These are phyloP conservation scores for Bovichtus diacanthus DNA, from an alignment of 2,797 vertebrate genomes.

Conservation along the genomic window DNA sequence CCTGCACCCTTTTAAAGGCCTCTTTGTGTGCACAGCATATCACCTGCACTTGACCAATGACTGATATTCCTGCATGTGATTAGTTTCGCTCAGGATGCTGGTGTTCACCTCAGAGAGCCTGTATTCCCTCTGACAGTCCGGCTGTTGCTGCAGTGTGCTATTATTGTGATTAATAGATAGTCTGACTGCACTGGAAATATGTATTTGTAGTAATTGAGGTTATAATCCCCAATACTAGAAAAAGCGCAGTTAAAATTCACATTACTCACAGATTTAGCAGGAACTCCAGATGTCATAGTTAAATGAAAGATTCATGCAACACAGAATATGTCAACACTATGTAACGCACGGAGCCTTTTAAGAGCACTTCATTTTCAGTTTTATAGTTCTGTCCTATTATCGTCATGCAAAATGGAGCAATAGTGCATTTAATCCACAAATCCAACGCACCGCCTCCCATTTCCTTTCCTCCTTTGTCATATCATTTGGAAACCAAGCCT, in stretches of 20 bases:
- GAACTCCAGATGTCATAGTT: constrained; percentile 8
- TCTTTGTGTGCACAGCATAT: constrained; percentile 24
- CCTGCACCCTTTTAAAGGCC: constrained; percentile 52
- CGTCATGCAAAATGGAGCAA: constrained; percentile 30
- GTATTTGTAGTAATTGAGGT: constrained; percentile 24
- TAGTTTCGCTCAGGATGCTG: constrained; percentile 27
- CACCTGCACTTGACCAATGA: constrained; percentile 42
- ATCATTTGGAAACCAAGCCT: constrained; percentile 43
- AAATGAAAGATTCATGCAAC: neutral
- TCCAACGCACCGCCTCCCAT: constrained; percentile 37
- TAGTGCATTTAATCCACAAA: constrained; percentile 19
- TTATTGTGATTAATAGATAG: neutral
- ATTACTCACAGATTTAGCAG: neutral
- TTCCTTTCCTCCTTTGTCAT: constrained; percentile 62
- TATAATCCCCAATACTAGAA: neutral
- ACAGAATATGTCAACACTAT: constrained; percentile 8
- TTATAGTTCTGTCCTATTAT: neutral
- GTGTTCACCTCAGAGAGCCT: constrained; percentile 8
- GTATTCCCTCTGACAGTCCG: neutral
- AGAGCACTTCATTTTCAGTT: constrained; percentile 5
- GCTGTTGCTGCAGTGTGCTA: constrained; percentile 9
- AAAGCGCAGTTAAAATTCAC: neutral
- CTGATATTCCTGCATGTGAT: constrained; percentile 34
- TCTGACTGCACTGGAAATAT: neutral
- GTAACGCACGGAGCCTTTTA: neutral